Percentiles rank a stretch among this genome's conserved stretches.
phyloP scores from a whole-genome alignment of 2,113 vertebrate species.

The Crotalus viridis region DNA sequence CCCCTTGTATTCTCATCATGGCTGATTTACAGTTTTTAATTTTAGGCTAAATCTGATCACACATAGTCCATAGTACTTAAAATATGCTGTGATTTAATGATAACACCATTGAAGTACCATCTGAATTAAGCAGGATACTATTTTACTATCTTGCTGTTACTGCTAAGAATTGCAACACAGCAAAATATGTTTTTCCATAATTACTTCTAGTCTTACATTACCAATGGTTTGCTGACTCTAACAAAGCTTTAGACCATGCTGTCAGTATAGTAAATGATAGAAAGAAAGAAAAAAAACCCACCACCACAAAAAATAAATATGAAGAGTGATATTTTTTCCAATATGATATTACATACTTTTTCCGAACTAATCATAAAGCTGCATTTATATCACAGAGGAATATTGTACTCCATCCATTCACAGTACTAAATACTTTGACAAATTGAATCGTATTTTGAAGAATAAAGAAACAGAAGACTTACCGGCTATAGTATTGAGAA shows the following conservation, averaged over 20 bases:
- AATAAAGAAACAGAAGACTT: conserved; percentile 62
- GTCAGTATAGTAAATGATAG: conserved; percentile 77
- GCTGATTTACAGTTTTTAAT: neutral
- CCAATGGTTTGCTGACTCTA: conserved; percentile 80
- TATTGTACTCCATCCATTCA: conserved; percentile 57
- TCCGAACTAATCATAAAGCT: conserved; percentile 58
- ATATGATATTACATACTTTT: conserved; percentile 56
- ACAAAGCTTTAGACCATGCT: conserved; percentile 82
- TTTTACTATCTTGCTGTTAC: conserved; percentile 73
- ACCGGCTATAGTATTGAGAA: conserved; percentile 98
- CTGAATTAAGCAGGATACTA: conserved; percentile 73
- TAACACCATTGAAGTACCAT: conserved; percentile 70
- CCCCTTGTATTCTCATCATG: neutral
- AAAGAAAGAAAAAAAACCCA: conserved; percentile 65
- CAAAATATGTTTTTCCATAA: conserved; percentile 80
- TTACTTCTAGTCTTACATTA: conserved; percentile 79
- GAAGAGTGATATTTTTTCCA: conserved; percentile 56
- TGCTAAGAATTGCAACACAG: conserved; percentile 76
- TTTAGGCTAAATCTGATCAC: conserved; percentile 57
- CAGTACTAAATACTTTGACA: conserved; percentile 51
- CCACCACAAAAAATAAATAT: conserved; percentile 64
- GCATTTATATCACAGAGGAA: conserved; percentile 57
- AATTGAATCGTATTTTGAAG: conserved; percentile 62
- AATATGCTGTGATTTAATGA: conserved; percentile 69
- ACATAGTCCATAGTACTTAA: conserved; percentile 64